Conservation (phyloP, 1,140 invertebrate genomes). For the Scaptomyza pallida region DNA sequence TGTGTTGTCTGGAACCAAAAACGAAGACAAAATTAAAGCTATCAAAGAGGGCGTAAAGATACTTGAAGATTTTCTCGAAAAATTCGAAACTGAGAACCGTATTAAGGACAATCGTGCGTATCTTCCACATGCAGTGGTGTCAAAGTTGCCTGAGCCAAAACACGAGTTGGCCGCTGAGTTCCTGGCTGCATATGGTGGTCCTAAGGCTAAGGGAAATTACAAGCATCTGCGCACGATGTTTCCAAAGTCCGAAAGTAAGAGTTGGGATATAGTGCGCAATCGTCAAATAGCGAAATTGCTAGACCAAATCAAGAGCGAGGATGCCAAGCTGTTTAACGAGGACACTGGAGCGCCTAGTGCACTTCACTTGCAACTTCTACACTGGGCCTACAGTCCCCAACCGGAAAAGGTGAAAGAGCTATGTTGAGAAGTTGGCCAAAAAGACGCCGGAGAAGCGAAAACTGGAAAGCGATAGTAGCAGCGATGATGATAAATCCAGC, state of each 20-base stretch:
- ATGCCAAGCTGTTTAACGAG: conserved; percentile 85
- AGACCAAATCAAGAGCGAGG: conserved; percentile 85
- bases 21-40: conserved; percentile 87
- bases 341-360: conserved; percentile 86
- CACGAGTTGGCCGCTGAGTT: conserved; percentile 73
- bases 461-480: conserved; percentile 49
- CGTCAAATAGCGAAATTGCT: conserved; percentile 85
- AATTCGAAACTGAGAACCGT: conserved; percentile 86
- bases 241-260: conserved; percentile 85
- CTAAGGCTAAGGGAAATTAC: conserved; percentile 86
- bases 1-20: conserved; percentile 87
- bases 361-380: conserved; percentile 86
- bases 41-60: conserved; percentile 87
- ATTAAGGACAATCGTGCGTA: conserved; percentile 87
- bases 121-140: conserved; percentile 71
- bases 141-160: conserved; percentile 75
- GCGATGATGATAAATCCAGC: conserved; percentile 45
- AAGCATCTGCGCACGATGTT: conserved; percentile 87
- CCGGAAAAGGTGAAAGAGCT: conserved; percentile 84
- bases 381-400: conserved; percentile 88
- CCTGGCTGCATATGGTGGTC: conserved; percentile 70
- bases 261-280: conserved; percentile 88
- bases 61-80: conserved; percentile 87
- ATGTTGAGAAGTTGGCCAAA: conserved; percentile 60
- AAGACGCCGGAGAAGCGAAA: conserved; percentile 75